Evolutionary conservation across 2,888 invertebrate species (phyloP).

Genomic region (Fragum fragum): DNA sequence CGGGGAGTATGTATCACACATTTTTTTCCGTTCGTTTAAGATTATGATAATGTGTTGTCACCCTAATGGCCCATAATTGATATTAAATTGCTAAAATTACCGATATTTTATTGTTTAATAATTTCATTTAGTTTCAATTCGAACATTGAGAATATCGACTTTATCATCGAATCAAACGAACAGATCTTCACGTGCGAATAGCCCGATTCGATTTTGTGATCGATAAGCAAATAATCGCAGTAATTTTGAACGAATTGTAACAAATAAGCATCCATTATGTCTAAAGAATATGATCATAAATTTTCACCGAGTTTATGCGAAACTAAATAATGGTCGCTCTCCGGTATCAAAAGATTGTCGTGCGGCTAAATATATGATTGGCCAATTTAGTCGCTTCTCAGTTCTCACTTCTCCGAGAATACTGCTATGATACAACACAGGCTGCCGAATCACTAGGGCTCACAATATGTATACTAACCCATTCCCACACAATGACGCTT

Average conservation of each 20-base stretch:
- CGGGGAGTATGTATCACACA: no score
- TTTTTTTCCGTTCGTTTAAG: no score
- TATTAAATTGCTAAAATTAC: conserved; percentile 12
- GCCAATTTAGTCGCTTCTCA: not conserved
- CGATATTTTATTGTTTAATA: conserved; percentile 1
- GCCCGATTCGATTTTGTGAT: conserved; percentile 36
- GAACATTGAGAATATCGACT: conserved; percentile 4
- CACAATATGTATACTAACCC: no score
- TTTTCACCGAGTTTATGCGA: conserved; percentile 7
- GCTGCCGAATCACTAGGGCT: no score
- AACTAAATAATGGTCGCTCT: conserved; percentile 20
- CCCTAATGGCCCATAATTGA: conserved; percentile 12
- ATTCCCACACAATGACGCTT: no score
- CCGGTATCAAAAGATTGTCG: conserved; percentile 2
- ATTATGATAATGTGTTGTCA: conserved; percentile 28
- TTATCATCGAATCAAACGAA: conserved; percentile 25
- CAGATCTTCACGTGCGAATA: conserved; percentile 27
- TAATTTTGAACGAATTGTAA: conserved; percentile 17
- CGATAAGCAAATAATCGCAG: conserved; percentile 38
- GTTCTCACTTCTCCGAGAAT: no score
- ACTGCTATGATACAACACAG: no score
- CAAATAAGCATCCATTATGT: conserved; percentile 27
- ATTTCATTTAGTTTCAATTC: conserved; percentile 1
- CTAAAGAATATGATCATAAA: conserved; percentile 14
- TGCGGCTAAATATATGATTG: conserved; percentile 10